Evolutionary conservation across 2,888 invertebrate species (phyloP).

Genomic region (Balanococcus diminutus): DNA sequence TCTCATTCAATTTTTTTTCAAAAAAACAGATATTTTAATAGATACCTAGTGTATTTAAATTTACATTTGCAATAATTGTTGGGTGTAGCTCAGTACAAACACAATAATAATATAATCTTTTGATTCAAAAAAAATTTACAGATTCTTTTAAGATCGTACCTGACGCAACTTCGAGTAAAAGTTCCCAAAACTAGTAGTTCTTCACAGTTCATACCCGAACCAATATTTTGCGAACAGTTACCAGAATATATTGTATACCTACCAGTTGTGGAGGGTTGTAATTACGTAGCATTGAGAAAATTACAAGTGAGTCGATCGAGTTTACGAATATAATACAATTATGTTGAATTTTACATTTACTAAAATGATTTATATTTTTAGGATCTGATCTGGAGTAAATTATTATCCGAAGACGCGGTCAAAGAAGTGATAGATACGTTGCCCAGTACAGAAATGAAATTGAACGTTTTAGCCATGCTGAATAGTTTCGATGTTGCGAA

Average conservation of each 20-base stretch:
- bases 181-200: not conserved
- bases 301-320: conserved; percentile 21
- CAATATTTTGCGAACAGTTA: conserved; percentile 45
- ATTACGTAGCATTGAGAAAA: conserved; percentile 24
- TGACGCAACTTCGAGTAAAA: conserved; percentile 34
- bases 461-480: conserved; percentile 45
- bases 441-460: conserved; percentile 26
- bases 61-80: too few relatives aligned
- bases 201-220: not conserved
- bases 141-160: conserved; percentile 37
- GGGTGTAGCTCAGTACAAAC: too few relatives aligned
- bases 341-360: not conserved
- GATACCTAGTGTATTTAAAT: too few relatives aligned
- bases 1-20: not conserved
- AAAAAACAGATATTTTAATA: too few relatives aligned
- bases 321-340: too few relatives aligned
- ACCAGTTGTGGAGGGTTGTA: not conserved
- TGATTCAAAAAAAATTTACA: conserved; percentile 7
- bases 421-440: conserved; percentile 35
- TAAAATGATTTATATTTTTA: not conserved
- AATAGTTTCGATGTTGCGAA: conserved; percentile 24
- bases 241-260: conserved; percentile 24
- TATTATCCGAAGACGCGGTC: conserved; percentile 9
- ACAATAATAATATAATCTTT: too few relatives aligned
- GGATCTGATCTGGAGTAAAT: conserved; percentile 47